A percentile compares a stretch with the other conserved stretches of the same genome.
These are phyloP conservation scores for Spisula solida DNA, from an alignment of 2,888 invertebrate genomes.

Conservation along the genomic window DNA sequence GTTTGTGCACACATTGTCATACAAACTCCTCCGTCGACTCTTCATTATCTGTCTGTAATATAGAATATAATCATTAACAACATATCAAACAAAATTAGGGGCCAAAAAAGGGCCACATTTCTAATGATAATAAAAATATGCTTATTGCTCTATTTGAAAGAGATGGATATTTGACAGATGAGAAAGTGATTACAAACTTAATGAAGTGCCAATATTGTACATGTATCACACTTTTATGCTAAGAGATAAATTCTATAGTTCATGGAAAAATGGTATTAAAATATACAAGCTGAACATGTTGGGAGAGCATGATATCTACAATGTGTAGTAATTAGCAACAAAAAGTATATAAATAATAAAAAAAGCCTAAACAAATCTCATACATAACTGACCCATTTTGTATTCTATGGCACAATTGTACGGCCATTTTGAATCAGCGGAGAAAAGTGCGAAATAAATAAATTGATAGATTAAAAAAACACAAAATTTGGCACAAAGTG, in stretches of 20 bases:
- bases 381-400: neutral
- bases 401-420: neutral
- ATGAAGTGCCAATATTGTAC: too few species aligned
- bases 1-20: slow-evolving; percentile 39
- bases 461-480: neutral
- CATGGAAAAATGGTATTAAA: slow-evolving; percentile 5
- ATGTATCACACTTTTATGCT: too few species aligned
- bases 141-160: neutral
- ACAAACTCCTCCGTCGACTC: slow-evolving; percentile 67
- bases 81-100: neutral
- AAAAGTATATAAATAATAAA: neutral
- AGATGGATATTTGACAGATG: neutral
- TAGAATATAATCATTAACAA: slow-evolving; percentile 33
- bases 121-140: neutral
- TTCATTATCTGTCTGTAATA: slow-evolving; percentile 67
- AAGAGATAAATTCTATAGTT: slow-evolving; percentile 10
- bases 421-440: neutral
- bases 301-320: neutral
- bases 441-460: slow-evolving; percentile 8
- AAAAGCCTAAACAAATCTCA: neutral
- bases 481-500: slow-evolving; percentile 6
- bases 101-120: neutral
- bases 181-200: neutral
- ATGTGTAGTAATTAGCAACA: neutral
- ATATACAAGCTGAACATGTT: neutral